Percentiles rank a stretch among this genome's conserved stretches.
phyloP scores from a whole-genome alignment of 2,113 vertebrate genomes.

The Myotis brandtii region DNA sequence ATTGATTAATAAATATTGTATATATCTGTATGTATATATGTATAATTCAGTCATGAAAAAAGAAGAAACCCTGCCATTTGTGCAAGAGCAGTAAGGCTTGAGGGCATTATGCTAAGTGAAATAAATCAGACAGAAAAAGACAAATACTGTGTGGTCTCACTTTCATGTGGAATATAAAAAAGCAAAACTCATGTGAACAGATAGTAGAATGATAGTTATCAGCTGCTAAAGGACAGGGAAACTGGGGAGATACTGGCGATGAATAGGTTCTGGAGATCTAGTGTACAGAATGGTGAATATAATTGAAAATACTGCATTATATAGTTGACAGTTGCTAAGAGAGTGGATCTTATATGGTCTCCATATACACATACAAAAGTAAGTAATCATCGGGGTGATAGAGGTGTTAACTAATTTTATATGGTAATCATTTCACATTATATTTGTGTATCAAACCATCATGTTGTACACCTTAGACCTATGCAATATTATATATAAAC shows the following conservation, averaged over 20 bases:
- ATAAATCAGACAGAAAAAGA: not conserved
- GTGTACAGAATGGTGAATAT: not conserved
- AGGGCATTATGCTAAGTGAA: not conserved
- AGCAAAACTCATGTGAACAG: not conserved
- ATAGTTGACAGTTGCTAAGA: not conserved
- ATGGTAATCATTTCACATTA: not conserved
- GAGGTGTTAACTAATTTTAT: not conserved
- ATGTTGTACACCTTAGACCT: not conserved
- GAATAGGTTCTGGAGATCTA: not conserved
- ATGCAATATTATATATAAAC: not conserved
- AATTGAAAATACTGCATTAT: not conserved
- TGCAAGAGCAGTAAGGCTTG: not conserved
- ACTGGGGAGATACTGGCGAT: not conserved
- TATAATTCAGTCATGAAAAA: not conserved
- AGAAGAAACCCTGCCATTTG: not conserved
- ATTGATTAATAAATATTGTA: too few species aligned
- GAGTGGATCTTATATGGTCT: not conserved
- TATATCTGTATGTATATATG: too few species aligned
- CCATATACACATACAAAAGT: not conserved
- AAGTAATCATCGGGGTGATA: not conserved
- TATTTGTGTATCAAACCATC: not conserved
- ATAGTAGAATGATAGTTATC: not conserved
- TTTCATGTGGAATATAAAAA: not conserved
- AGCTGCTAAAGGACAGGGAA: not conserved
- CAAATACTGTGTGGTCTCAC: not conserved